A percentile compares a stretch with the other conserved stretches of the same genome.
These are phyloP conservation scores for Gonocerus acuteangulatus DNA, from an alignment of 2,888 invertebrate genomes.

Conservation along the genomic window DNA sequence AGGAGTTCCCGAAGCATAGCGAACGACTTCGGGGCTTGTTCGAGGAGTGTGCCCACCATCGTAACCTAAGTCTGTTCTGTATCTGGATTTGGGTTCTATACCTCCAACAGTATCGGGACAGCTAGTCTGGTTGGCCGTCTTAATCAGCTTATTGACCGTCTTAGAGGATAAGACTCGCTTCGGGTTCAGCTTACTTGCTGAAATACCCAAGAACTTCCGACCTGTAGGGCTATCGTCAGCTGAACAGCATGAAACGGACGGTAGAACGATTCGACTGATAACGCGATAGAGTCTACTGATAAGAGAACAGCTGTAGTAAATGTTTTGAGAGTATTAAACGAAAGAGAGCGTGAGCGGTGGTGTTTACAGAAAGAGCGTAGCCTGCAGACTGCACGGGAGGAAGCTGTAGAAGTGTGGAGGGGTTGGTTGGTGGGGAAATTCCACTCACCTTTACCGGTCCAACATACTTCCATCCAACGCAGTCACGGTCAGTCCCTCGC, in stretches of 20 bases:
- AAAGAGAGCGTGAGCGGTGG: neutral
- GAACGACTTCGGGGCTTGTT: slow-evolving; percentile 25
- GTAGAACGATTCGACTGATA: neutral
- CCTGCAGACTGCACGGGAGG: neutral
- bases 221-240: neutral
- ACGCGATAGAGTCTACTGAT: neutral
- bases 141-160: neutral
- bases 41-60: slow-evolving; percentile 24
- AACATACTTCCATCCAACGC: too few relatives aligned
- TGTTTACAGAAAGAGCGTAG: neutral
- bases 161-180: neutral
- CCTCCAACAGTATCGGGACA: neutral
- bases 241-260: neutral
- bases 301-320: neutral
- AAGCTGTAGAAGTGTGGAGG: neutral
- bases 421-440: neutral
- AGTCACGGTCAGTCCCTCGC: too few relatives aligned
- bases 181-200: slow-evolving; percentile 1
- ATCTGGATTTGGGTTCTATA: neutral
- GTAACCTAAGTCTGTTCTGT: slow-evolving; percentile 5
- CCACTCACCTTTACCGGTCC: neutral
- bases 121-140: slow-evolving; percentile 5
- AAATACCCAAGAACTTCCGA: neutral
- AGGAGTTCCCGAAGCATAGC: slow-evolving; percentile 11
- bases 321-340: neutral